Conservation (phyloP, 2,888 invertebrate genomes). For the Sphaerophoria taeniata region DNA sequence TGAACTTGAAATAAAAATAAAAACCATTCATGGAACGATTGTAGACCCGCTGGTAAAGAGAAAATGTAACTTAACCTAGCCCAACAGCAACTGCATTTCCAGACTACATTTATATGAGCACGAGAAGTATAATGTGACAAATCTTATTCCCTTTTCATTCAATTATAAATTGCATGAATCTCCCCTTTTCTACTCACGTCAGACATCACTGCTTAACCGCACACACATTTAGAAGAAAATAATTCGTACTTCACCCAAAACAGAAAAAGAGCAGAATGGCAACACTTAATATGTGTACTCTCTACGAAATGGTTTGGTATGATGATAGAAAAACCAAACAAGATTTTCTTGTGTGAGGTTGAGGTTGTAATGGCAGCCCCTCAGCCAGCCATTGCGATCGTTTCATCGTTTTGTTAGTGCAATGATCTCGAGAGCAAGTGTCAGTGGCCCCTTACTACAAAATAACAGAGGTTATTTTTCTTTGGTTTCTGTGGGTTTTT, state of each 20-base stretch:
- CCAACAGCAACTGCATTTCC: background rate
- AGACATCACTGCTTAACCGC: background rate
- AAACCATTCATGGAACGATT: background rate
- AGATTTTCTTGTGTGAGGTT: conserved; percentile 55
- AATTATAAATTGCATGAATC: background rate
- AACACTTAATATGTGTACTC: conserved; percentile 33
- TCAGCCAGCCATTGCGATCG: conserved; percentile 29
- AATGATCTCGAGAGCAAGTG: conserved; percentile 80
- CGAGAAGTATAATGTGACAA: conserved; percentile 43
- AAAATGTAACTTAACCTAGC: conserved; percentile 17
- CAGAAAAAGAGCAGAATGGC: conserved; percentile 32
- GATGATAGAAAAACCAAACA: conserved; percentile 18
- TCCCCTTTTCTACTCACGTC: conserved; percentile 3
- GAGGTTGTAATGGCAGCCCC: conserved; percentile 51
- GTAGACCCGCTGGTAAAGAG: background rate
- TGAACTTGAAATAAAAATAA: conserved; percentile 46
- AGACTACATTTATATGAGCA: conserved; percentile 7
- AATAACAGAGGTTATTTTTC: conserved; percentile 67
- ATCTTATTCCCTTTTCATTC: conserved; percentile 20
- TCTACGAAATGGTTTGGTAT: background rate
- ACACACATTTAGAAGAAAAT: conserved; percentile 13
- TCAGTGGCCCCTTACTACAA: conserved; percentile 78
- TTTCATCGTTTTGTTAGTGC: conserved; percentile 76
- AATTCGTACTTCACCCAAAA: conserved; percentile 28
- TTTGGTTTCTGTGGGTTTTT: conserved; percentile 35